Conservation (phyloP, 2,888 invertebrate species). For the Laothoe populi region DNA sequence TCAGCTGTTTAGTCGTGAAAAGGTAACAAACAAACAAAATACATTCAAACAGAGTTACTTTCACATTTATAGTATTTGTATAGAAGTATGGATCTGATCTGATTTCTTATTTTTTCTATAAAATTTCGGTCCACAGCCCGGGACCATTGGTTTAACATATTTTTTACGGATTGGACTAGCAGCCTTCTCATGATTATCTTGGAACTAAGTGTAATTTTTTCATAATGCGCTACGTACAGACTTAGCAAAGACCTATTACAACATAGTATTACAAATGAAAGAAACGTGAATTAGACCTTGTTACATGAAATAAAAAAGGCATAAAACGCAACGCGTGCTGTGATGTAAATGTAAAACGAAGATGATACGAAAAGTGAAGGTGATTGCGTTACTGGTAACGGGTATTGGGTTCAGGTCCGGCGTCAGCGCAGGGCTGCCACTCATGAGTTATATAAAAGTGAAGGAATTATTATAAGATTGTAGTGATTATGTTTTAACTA, state of each 20-base stretch:
- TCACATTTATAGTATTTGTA: no score
- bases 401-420: conserved; percentile 28
- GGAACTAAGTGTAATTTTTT: no score
- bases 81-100: no score
- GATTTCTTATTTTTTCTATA: no score
- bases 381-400: conserved; percentile 34
- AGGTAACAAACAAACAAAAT: no score
- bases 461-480: neutral
- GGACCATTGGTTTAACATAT: no score
- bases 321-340: conserved; percentile 17
- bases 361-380: conserved; percentile 42
- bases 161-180: no score
- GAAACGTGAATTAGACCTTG: conserved; percentile 13
- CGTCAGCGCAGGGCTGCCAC: conserved; percentile 20
- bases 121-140: no score
- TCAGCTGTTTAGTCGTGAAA: no score
- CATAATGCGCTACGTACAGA: neutral
- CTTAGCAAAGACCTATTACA: neutral
- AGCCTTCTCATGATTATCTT: no score
- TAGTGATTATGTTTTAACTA: no score
- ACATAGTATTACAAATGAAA: neutral
- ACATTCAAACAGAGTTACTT: no score
- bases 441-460: neutral
- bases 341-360: conserved; percentile 30
- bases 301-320: conserved; percentile 24